Evolutionary conservation across 35 echinoderm and acorn worm species (phyloP).

Genomic region (Nesometra sesokonis): DNA sequence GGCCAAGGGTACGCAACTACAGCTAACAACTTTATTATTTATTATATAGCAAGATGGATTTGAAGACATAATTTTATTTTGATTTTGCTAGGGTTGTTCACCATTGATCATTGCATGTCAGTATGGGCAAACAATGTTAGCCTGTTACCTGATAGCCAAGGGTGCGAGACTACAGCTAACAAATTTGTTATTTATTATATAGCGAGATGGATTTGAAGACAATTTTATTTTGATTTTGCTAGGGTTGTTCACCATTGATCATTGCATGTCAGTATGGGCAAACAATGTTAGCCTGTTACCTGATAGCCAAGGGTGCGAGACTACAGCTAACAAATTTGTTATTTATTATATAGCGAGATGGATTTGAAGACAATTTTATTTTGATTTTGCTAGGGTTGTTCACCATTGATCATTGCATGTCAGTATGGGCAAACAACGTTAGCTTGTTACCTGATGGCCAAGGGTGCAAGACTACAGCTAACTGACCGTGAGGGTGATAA

Average conservation of each 20-base stretch:
- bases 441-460: conserved; percentile 95
- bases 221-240: too few relatives aligned
- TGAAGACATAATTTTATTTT: too few relatives aligned
- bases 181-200: too few relatives aligned
- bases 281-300: conserved; percentile 83
- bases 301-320: conserved; percentile 95
- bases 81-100: conserved; percentile 95
- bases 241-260: conserved; percentile 92
- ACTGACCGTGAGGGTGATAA: conserved; percentile 98
- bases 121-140: conserved; percentile 88
- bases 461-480: conserved; percentile 85
- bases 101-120: conserved; percentile 87
- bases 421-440: conserved; percentile 96
- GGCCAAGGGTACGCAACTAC: conserved; percentile 90
- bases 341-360: too few relatives aligned
- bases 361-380: too few relatives aligned
- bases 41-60: too few relatives aligned
- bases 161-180: conserved; percentile 87
- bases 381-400: conserved; percentile 60
- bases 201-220: too few relatives aligned
- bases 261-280: conserved; percentile 97
- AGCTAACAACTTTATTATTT: too few relatives aligned
- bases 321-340: conserved; percentile 85
- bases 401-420: conserved; percentile 85
- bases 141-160: conserved; percentile 94